These are phyloP conservation scores for Rhagonycha lutea DNA, from an alignment of 2,888 invertebrate genomes.

Conservation along the genomic window DNA sequence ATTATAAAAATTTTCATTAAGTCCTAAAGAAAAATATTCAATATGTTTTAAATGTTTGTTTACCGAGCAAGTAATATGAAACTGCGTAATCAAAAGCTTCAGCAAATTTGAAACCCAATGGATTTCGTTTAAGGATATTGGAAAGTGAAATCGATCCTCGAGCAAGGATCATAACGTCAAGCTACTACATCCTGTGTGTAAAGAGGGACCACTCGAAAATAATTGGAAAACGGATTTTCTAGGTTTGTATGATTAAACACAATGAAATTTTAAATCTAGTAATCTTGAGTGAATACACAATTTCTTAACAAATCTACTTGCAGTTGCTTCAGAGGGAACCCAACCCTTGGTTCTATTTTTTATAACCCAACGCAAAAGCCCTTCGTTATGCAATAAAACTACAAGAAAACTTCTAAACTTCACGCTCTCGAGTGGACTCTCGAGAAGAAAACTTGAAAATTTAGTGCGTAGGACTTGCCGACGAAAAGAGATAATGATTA, in stretches of 20 bases:
- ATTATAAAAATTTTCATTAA: constrained; percentile 34
- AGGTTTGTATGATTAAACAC: constrained; percentile 9
- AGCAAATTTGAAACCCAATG: constrained; percentile 18
- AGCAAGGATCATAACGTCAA: constrained; percentile 24
- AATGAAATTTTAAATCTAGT: constrained; percentile 3
- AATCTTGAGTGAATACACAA: background rate
- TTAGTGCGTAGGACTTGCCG: too few relatives aligned
- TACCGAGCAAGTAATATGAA: constrained; percentile 1
- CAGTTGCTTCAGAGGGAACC: background rate
- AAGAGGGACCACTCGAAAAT: constrained; percentile 21
- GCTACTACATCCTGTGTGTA: constrained; percentile 17
- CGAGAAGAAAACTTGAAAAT: background rate
- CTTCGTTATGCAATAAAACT: background rate
- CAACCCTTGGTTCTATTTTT: background rate
- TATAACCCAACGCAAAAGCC: background rate
- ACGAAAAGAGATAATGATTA: background rate
- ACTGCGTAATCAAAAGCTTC: constrained; percentile 19
- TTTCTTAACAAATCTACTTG: background rate
- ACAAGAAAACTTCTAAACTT: background rate
- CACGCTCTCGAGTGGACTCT: background rate
- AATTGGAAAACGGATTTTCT: constrained; percentile 26
- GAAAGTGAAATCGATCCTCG: constrained; percentile 27
- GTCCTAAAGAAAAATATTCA: constrained; percentile 5
- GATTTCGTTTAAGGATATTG: constrained; percentile 26
- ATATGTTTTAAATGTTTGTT: background rate